phyloP scores from a whole-genome alignment of 2,113 vertebrate species.

The Ceyx cyanopectus region DNA sequence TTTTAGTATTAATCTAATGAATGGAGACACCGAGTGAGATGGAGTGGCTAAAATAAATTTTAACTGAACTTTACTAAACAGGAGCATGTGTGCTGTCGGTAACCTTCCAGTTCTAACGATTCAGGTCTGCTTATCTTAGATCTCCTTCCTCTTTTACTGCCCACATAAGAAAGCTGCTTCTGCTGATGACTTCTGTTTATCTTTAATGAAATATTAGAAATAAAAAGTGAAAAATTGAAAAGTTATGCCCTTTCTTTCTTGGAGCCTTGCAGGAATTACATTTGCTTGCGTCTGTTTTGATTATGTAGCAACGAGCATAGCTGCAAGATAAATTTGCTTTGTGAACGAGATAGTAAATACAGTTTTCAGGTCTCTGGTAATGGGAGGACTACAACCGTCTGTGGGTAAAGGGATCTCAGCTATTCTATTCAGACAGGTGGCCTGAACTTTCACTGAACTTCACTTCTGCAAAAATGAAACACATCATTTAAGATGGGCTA shows the following conservation, averaged over 20 bases:
- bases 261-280: background rate
- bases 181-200: background rate
- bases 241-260: background rate
- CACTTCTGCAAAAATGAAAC: background rate
- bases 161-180: background rate
- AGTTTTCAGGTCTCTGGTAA: background rate
- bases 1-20: background rate
- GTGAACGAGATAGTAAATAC: background rate
- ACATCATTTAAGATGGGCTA: background rate
- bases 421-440: background rate
- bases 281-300: slow-evolving; percentile 24
- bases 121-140: background rate
- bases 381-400: background rate
- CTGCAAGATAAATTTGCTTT: slow-evolving; percentile 37
- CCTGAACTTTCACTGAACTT: background rate
- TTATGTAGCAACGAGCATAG: background rate
- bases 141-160: background rate
- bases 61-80: background rate
- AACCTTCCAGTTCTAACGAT: background rate
- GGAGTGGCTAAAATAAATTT: slow-evolving; percentile 15
- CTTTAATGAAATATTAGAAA: background rate
- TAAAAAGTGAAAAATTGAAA: background rate
- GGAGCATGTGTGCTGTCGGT: background rate
- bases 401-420: background rate
- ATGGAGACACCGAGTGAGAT: background rate